Evolutionary conservation across 2,797 vertebrate genomes (phyloP).

Genomic region (Ibycter americanus): DNA sequence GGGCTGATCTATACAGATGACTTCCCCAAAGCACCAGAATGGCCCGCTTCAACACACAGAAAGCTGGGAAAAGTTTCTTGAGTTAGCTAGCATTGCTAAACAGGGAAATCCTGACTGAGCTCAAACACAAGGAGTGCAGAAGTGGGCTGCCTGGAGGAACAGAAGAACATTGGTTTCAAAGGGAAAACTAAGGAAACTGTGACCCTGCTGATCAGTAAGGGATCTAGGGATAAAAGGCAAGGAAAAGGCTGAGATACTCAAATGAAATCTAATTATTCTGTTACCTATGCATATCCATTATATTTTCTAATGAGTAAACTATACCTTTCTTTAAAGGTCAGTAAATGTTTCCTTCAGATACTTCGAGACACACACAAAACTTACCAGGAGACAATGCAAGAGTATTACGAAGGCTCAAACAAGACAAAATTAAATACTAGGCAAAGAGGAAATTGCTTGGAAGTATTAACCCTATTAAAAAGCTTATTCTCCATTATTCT

Average conservation of each 20-base stretch:
- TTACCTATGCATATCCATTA: neutral
- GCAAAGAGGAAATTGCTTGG: neutral
- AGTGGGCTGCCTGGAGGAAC: neutral
- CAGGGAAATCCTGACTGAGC: neutral
- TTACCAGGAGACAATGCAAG: neutral
- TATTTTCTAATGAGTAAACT: neutral
- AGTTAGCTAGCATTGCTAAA: neutral
- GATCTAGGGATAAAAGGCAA: neutral
- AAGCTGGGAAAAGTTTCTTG: neutral
- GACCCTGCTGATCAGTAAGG: neutral
- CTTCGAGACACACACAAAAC: neutral
- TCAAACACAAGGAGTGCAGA: neutral
- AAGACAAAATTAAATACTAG: neutral
- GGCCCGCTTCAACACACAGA: neutral
- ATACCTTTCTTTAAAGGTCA: neutral
- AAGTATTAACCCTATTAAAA: neutral
- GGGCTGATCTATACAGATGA: neutral
- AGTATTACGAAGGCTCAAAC: neutral
- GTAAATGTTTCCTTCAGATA: neutral
- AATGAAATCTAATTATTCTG: neutral
- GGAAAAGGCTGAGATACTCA: neutral
- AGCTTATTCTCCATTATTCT: neutral
- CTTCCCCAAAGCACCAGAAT: neutral
- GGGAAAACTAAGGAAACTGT: neutral
- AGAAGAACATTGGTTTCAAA: neutral